Base-by-base conservation (phyloP, 2,797 vertebrate genomes). In the Strix occidentalis region DNA sequence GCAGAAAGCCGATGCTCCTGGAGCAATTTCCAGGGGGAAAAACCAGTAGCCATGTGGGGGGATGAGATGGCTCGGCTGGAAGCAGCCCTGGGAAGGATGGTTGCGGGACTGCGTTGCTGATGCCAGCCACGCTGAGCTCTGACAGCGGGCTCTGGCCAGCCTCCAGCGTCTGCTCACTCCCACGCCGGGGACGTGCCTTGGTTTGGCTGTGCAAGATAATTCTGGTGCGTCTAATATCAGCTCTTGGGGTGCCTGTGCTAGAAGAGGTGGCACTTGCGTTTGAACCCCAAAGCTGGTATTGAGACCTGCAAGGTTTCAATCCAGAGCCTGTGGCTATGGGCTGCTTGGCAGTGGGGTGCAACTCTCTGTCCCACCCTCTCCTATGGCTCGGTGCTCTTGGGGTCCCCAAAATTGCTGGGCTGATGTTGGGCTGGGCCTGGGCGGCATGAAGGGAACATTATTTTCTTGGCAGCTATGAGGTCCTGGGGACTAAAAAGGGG, bases 301-400 rank as follows among this genome's bases (percentile, higher is more conserved):
- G 37, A 57, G 33, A 6, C 13, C 12, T 60, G 31, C 3, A 25
- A 53, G 18, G 26, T 71, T 81, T 54, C 24, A 51, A 3, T 24
- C 7, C 68, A 15, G 39, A 77, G 19, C 1, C 13, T 51, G 56
- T 6, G 35, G 16, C 28, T 4, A 1, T 4, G 65, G 58, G 35
- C 3, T n/a, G 18, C 7, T 92, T 76, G 81, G 72, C 65, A 92
- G 5, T 24, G 37, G 28, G 8, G 10, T 28, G 41, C 0, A 10
- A 25, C 3, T 16, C 17, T 43, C 29, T 37, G 7, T 56, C 33
- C 14, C 4, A 13, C 28, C 28, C 6, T 56, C 26, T 41, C 14
- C 24, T 46, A 18, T 0, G 2, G 18, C 13, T 54, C 0, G 1
- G 5, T 17, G 56, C 16, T 50, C 37, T 37, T n/a, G 21, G 57